Base-by-base conservation (phyloP, 2,888 invertebrate species). In the Omphaloscelis lunosa region DNA sequence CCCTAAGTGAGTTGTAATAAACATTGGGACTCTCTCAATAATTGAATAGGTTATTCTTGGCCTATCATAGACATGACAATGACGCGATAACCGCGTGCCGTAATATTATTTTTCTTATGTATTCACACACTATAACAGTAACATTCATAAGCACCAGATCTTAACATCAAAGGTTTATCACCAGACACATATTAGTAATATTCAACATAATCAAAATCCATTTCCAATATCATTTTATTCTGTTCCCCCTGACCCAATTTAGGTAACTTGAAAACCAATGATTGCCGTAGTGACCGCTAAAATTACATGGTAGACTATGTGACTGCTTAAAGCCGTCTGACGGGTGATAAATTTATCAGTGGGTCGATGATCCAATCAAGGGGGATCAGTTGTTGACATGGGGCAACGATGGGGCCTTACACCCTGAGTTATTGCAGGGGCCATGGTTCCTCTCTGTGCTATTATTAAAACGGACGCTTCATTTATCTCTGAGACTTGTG, bases 341-440 rank as follows among this genome's bases (percentile, higher is more conserved):
- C 67, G 75, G 80, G 84, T 86, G 84, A 87, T 89, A 86, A 87
- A 88, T 83, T 83, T 86, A 86, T 87, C 88, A 83, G 41, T 70
- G 77, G 84, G 86, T 88, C 84, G 86, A 88, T 89, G 89, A 87
- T 87, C 89, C 89, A 89, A 88, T 88, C 89, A 88, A 80, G 75
- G 67, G 66, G 89, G 88, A 88, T 88, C 89, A 89, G 80, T 72
- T 83, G 86, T 79, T 87, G 84, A 86, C 88, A 86, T 72, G 88
- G 89, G 88, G 75, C 78, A 85, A 86, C 88, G 88, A 86, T 74
- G 80, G 74, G 82, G 86, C 67, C 82, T 83, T 79, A 79, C 80
- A 74, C 69, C 80, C 82, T 88, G 88, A 89, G 88, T 87, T 88
- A 89, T 89, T 86, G 80, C 82, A 61, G 77, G 62, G 68, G 39